Conservation (phyloP, 2,113 vertebrate species). For the Halcyon malimbica region DNA sequence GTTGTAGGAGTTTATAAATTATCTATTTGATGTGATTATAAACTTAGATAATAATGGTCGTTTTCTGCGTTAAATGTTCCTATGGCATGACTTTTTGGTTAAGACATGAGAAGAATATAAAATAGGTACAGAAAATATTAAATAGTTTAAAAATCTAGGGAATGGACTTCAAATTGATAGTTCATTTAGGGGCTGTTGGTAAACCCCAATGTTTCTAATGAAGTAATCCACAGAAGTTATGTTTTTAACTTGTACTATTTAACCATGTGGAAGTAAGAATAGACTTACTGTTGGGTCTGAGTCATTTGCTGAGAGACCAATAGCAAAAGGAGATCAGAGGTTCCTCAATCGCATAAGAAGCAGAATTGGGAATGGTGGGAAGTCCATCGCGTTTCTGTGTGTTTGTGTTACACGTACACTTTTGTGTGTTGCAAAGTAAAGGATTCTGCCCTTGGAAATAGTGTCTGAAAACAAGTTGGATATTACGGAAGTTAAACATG, state of each 20-base stretch:
- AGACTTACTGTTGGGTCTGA: neutral
- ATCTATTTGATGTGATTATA: neutral
- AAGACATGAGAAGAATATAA: neutral
- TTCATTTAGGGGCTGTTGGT: neutral
- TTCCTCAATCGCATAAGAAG: neutral
- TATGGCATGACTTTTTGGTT: neutral
- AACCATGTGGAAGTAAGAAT: neutral
- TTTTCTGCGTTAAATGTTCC: neutral
- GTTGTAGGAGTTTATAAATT: neutral
- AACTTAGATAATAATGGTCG: neutral
- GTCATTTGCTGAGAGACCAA: accelerated
- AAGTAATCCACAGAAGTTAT: neutral
- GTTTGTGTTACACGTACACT: neutral
- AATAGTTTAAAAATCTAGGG: neutral
- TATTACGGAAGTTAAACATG: neutral
- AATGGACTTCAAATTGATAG: neutral
- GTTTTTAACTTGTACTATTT: neutral
- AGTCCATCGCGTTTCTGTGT: neutral
- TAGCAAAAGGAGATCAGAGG: neutral
- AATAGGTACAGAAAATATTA: neutral
- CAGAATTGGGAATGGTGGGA: neutral
- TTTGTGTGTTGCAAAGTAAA: neutral
- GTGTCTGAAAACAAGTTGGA: neutral
- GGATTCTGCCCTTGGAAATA: neutral
- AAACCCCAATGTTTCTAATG: neutral